Evolutionary conservation across 2,113 vertebrate species (phyloP).

Genomic region (Ammospiza nelsoni): DNA sequence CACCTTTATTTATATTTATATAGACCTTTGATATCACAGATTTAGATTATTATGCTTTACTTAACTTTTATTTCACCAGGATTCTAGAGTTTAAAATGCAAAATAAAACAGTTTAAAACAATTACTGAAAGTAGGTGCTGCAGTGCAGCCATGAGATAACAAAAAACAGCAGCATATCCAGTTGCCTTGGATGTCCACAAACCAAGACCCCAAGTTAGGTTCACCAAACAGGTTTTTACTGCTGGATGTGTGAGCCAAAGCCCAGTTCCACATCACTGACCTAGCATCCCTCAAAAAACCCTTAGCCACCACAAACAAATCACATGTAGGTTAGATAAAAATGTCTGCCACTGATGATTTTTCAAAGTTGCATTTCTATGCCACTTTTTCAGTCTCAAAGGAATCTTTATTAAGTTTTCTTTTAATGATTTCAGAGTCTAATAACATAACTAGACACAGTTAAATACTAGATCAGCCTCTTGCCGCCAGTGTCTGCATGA

Average conservation of each 20-base stretch:
- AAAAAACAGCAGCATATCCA: background rate
- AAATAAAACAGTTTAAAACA: background rate
- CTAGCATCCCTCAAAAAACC: background rate
- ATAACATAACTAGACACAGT: background rate
- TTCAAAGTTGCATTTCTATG: background rate
- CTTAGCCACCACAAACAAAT: background rate
- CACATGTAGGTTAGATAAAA: background rate
- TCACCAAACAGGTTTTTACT: background rate
- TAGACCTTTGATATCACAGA: background rate
- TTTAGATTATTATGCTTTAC: background rate
- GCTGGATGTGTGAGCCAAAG: background rate
- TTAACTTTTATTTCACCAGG: background rate
- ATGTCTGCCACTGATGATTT: background rate
- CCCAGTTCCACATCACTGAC: background rate
- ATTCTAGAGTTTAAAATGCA: background rate
- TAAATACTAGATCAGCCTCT: background rate
- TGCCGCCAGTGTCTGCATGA: background rate
- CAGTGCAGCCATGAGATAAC: rapidly evolving
- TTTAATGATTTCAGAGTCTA: background rate
- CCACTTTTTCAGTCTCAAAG: background rate
- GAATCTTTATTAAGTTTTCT: background rate
- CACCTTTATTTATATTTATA: background rate
- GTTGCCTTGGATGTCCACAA: background rate
- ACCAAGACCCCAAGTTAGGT: background rate
- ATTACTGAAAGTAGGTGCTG: background rate